A percentile compares a stretch with the other conserved stretches of the same genome.
phyloP scores from a whole-genome alignment of 2,113 vertebrate species.

The Psittacula cyanocephala region DNA sequence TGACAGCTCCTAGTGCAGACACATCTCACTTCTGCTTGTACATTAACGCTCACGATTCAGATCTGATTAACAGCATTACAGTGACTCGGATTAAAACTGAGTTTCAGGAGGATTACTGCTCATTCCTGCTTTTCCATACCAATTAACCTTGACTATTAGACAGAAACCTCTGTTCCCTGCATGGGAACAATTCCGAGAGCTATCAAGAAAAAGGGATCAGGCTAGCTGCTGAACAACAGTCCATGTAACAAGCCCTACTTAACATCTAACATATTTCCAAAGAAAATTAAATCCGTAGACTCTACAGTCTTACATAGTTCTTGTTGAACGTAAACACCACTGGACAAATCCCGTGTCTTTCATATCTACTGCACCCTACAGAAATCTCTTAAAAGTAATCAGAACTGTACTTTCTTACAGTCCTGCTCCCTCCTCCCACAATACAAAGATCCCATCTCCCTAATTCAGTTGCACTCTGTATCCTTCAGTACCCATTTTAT shows the following conservation, averaged over 20 bases:
- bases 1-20: background rate
- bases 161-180: background rate
- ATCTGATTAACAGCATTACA: constrained; percentile 17
- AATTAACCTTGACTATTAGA: constrained; percentile 33
- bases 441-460: background rate
- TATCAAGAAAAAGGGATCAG: constrained; percentile 13
- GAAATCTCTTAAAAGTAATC: background rate
- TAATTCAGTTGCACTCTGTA: background rate
- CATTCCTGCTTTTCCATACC: constrained; percentile 30
- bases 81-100: background rate
- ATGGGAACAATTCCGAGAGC: constrained; percentile 15
- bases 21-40: background rate
- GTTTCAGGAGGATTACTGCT: constrained; percentile 41
- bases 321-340: background rate
- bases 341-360: background rate
- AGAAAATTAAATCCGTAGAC: background rate
- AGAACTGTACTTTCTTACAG: background rate
- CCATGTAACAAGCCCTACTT: background rate
- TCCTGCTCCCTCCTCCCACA: background rate
- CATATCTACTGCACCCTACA: background rate
- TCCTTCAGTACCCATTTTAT: background rate
- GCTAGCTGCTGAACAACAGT: constrained; percentile 11
- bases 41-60: background rate
- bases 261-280: constrained; percentile 35
- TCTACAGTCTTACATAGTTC: background rate